These are phyloP conservation scores for Phortica okadai DNA, from an alignment of 2,888 invertebrate genomes.

Conservation along the genomic window DNA sequence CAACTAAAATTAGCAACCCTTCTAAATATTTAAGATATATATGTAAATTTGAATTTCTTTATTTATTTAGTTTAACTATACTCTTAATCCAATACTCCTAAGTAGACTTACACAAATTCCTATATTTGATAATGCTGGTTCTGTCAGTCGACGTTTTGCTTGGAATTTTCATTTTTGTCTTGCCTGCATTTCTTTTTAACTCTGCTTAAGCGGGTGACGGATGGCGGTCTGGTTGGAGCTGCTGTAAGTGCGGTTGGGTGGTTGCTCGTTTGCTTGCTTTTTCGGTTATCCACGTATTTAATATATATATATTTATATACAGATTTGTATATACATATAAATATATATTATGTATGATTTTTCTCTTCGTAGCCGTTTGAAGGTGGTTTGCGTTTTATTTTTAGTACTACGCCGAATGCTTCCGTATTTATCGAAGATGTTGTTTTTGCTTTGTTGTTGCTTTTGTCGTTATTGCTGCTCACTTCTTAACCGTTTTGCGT, in stretches of 20 bases:
- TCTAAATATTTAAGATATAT: slow-evolving; percentile 26
- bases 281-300: slow-evolving; percentile 32
- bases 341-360: not conserved
- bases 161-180: slow-evolving; percentile 50
- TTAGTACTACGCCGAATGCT: slow-evolving; percentile 59
- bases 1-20: slow-evolving; percentile 63
- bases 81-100: not conserved
- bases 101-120: slow-evolving; percentile 64
- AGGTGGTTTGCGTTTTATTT: slow-evolving; percentile 65
- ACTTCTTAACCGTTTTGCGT: not conserved
- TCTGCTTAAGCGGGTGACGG: not conserved
- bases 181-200: slow-evolving; percentile 31
- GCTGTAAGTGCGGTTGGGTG: slow-evolving; percentile 49
- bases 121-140: slow-evolving; percentile 40
- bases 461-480: slow-evolving; percentile 15
- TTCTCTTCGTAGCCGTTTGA: slow-evolving; percentile 39
- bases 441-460: slow-evolving; percentile 51
- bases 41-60: slow-evolving; percentile 26
- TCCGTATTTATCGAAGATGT: slow-evolving; percentile 49
- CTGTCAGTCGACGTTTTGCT: slow-evolving; percentile 19
- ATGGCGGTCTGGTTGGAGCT: not conserved
- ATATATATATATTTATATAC: not conserved
- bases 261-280: slow-evolving; percentile 40
- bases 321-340: not conserved
- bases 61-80: slow-evolving; percentile 20